Evolutionary conservation across 1,140 invertebrate genomes (phyloP).

Genomic region (Harpegnathos saltator): DNA sequence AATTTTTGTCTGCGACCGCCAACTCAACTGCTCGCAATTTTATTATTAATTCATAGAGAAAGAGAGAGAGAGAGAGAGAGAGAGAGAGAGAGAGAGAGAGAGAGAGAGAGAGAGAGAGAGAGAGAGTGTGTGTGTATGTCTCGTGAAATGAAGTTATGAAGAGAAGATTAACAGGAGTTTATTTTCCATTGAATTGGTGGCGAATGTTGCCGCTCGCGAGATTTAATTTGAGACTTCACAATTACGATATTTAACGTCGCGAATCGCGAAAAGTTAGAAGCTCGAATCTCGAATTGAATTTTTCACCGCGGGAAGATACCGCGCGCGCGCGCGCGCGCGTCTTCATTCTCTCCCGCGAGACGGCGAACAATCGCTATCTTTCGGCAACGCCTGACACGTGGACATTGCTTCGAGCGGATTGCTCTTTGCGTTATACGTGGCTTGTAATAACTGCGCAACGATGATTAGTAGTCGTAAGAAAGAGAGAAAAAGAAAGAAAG

Average conservation of each 20-base stretch:
- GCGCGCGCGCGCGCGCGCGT: too few relatives aligned
- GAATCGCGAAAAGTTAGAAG: conserved; percentile 6
- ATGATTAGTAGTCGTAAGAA: neutral
- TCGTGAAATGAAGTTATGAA: neutral
- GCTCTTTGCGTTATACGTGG: neutral
- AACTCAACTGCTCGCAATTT: too few relatives aligned
- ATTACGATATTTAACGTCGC: conserved; percentile 4
- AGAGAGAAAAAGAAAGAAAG: neutral
- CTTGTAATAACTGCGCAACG: conserved; percentile 10
- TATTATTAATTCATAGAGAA: too few relatives aligned
- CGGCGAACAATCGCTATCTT: neutral
- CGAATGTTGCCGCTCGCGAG: neutral
- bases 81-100: too few relatives aligned
- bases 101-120: too few relatives aligned
- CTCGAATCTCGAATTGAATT: neutral
- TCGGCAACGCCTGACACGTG: neutral
- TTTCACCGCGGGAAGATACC: neutral
- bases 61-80: too few relatives aligned
- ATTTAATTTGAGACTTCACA: conserved; percentile 32
- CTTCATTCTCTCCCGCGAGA: neutral
- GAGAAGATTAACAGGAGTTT: conserved; percentile 13
- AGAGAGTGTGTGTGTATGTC: neutral
- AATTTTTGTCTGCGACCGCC: neutral
- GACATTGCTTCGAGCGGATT: neutral
- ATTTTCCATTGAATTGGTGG: conserved; percentile 6